A percentile compares a stretch with the other conserved stretches of the same genome.
Conservation (phyloP, 2,797 vertebrate genomes). For the Poecilia velifera region DNA sequence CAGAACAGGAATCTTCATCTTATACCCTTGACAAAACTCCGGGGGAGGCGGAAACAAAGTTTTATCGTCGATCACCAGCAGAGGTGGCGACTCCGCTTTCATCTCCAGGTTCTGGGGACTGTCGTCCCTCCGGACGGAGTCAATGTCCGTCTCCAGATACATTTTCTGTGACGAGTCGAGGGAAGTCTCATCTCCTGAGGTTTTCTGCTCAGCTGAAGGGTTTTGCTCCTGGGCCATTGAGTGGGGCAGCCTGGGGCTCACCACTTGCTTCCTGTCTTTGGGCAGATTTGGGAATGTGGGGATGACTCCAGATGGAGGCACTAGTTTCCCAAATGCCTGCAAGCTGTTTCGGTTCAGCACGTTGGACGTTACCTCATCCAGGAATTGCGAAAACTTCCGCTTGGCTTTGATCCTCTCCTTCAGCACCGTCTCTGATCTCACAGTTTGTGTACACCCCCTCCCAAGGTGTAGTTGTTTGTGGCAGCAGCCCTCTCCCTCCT, state of each 20-base stretch:
- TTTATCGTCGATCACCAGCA: constrained; percentile 35
- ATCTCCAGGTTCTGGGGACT: constrained; percentile 34
- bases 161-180: constrained; percentile 56
- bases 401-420: constrained; percentile 81
- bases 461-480: constrained; percentile 37
- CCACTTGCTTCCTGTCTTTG: constrained; percentile 30
- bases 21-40: constrained; percentile 63
- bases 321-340: constrained; percentile 72
- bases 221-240: constrained; percentile 55
- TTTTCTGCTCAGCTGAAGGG: constrained; percentile 22
- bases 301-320: constrained; percentile 27
- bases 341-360: constrained; percentile 82
- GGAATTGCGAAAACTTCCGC: constrained; percentile 87
- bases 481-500: constrained; percentile 25
- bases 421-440: constrained; percentile 62
- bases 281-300: constrained; percentile 18
- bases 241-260: constrained; percentile 25
- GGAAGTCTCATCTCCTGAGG: constrained; percentile 57
- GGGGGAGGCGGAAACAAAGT: constrained; percentile 62
- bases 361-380: constrained; percentile 87
- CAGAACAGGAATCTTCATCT: constrained; percentile 41
- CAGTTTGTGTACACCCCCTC: constrained; percentile 47
- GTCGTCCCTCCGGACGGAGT: constrained; percentile 67
- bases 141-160: constrained; percentile 69
- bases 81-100: constrained; percentile 22